Percentiles rank a stretch among this genome's conserved stretches.
Evolutionary conservation across 2,888 invertebrate species (phyloP).

Genomic region (Aphodius granarius): DNA sequence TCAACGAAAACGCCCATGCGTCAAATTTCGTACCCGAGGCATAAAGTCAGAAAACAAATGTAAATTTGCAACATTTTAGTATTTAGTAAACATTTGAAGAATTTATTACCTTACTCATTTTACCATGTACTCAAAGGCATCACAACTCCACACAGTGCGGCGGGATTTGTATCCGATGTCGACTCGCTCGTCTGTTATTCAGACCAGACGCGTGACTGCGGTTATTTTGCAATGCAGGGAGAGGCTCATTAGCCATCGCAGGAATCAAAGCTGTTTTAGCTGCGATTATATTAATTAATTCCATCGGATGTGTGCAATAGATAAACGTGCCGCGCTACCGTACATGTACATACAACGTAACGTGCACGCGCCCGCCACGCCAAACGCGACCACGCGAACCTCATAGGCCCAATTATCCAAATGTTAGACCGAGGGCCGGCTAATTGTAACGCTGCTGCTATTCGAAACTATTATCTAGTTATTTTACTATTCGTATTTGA

Average conservation of each 20-base stretch:
- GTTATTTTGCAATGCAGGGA: slow-evolving; percentile 26
- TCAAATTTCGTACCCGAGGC: no score
- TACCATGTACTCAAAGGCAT: no score
- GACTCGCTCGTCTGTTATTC: not conserved
- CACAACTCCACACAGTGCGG: not conserved
- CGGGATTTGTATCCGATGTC: not conserved
- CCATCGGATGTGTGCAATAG: slow-evolving; percentile 2
- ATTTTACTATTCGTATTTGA: not conserved
- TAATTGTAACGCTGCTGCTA: not conserved
- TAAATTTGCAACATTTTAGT: no score
- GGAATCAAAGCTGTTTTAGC: slow-evolving; percentile 28
- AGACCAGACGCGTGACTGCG: slow-evolving; percentile 12
- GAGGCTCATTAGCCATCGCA: slow-evolving; percentile 28
- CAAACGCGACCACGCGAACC: not conserved
- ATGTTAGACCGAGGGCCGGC: not conserved
- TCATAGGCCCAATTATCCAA: not conserved
- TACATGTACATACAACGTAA: not conserved
- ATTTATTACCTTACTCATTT: no score
- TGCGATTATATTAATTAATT: slow-evolving; percentile 26
- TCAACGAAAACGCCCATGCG: no score
- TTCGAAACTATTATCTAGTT: not conserved
- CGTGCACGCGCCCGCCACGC: not conserved
- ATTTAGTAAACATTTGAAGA: no score
- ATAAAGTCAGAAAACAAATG: no score
- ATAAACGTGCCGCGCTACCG: not conserved